Evolutionary conservation across 2,113 vertebrate genomes (phyloP).

Genomic region (Trichechus manatus): DNA sequence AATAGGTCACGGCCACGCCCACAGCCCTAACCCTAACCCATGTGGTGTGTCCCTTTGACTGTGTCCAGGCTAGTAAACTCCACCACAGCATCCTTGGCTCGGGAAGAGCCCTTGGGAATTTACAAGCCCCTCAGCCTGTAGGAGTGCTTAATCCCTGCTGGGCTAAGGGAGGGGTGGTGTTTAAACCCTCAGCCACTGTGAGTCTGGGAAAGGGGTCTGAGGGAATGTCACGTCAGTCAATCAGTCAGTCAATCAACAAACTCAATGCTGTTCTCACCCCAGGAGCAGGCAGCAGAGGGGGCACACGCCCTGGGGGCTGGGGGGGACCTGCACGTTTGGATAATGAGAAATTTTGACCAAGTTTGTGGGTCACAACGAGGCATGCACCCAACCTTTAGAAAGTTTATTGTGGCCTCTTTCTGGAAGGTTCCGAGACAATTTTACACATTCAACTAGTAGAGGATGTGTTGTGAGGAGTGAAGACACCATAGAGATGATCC

Average conservation of each 20-base stretch:
- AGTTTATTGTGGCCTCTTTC: neutral
- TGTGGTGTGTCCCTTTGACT: no score
- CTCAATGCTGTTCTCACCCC: neutral
- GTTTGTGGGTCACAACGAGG: fast-evolving
- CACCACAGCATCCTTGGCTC: neutral
- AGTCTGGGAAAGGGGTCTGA: neutral
- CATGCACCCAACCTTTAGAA: neutral
- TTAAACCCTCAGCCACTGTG: fast-evolving
- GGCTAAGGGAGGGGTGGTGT: neutral
- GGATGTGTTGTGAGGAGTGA: no score
- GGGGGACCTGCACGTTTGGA: no score
- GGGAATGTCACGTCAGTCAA: neutral
- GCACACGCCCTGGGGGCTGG: no score
- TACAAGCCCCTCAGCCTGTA: neutral
- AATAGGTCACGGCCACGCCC: constrained; percentile 15
- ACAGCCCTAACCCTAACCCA: no score
- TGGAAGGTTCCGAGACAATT: neutral
- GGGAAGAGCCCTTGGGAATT: neutral
- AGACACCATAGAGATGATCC: fast-evolving
- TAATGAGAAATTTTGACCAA: fast-evolving
- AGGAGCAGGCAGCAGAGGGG: no score
- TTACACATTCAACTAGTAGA: fast-evolving
- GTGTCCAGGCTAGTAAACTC: neutral
- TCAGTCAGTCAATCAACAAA: neutral
- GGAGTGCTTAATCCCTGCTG: neutral